Conservation (phyloP, 2,888 invertebrate genomes). For the Melanostoma scalare region DNA sequence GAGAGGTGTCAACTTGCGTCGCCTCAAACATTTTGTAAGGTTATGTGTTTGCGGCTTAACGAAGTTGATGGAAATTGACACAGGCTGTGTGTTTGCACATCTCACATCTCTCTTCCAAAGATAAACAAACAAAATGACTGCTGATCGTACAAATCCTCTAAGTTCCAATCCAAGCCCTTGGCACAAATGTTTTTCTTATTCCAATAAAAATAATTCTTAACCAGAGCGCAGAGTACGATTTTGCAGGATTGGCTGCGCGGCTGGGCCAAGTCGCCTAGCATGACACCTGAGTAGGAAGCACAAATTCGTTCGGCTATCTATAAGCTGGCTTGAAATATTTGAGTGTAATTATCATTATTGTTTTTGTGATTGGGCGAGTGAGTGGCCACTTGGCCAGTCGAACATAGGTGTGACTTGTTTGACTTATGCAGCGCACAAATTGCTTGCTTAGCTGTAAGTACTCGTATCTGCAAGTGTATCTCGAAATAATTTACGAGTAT, state of each 20-base stretch:
- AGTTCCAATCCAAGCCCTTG: constrained; percentile 40
- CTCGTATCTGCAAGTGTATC: constrained; percentile 50
- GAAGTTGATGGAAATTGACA: constrained; percentile 61
- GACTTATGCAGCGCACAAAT: constrained; percentile 52
- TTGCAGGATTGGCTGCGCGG: too few relatives aligned
- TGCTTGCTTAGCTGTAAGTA: not conserved
- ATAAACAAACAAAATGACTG: constrained; percentile 68
- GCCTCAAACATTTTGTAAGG: not conserved
- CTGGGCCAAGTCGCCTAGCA: constrained; percentile 41
- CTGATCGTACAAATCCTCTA: constrained; percentile 21
- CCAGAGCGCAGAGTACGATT: not conserved
- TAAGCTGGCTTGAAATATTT: constrained; percentile 37
- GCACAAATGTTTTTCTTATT: not conserved
- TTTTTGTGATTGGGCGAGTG: constrained; percentile 53
- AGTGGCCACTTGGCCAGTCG: constrained; percentile 16
- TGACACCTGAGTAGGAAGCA: constrained; percentile 71
- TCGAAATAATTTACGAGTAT: constrained; percentile 67
- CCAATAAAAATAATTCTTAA: not conserved
- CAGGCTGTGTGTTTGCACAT: constrained; percentile 10
- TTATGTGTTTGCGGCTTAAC: constrained; percentile 47
- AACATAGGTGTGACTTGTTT: constrained; percentile 64
- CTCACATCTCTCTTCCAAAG: constrained; percentile 36
- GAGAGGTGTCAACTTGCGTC: constrained; percentile 36
- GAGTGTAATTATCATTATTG: constrained; percentile 70
- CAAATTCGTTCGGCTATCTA: constrained; percentile 24